phyloP scores from a whole-genome alignment of 2,888 invertebrate species.

The Rotaria socialis region DNA sequence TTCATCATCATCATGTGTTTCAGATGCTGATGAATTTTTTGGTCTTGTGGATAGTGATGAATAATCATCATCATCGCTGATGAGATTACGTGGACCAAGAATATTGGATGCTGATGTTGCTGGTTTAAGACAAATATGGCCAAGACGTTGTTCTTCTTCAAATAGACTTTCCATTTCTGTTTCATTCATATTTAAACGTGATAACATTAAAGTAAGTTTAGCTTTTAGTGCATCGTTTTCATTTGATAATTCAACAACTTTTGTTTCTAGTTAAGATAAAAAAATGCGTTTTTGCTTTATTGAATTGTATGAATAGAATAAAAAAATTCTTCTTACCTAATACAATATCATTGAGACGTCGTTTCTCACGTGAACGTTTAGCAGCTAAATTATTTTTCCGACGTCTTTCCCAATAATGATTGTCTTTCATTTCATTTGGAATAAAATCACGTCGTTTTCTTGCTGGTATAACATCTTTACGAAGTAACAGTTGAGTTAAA shows the following conservation, averaged over 20 bases:
- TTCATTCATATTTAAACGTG: constrained; percentile 40
- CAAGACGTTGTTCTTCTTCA: constrained; percentile 44
- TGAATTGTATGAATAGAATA: not conserved
- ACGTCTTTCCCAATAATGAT: constrained; percentile 46
- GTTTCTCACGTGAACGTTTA: constrained; percentile 45
- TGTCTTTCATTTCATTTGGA: constrained; percentile 45
- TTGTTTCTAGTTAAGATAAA: constrained; percentile 32
- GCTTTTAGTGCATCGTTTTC: constrained; percentile 39
- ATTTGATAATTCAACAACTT: constrained; percentile 45
- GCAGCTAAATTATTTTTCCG: constrained; percentile 46
- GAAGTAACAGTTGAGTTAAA: constrained; percentile 7
- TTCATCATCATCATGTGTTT: not conserved
- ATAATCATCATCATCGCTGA: constrained; percentile 5
- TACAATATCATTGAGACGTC: constrained; percentile 45
- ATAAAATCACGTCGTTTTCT: constrained; percentile 46
- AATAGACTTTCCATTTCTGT: constrained; percentile 43
- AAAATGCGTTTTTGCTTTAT: not conserved
- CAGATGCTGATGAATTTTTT: not conserved
- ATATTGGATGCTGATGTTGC: constrained; percentile 2
- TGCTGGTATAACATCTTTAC: constrained; percentile 46
- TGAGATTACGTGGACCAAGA: not conserved
- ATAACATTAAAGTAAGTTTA: constrained; percentile 41
- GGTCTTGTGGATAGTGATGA: not conserved
- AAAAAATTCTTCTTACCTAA: not conserved
- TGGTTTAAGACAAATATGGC: not conserved